Percentiles rank a stretch among this genome's conserved stretches.
Conservation (phyloP, 2,888 invertebrate genomes). For the Aphrophora alni region DNA sequence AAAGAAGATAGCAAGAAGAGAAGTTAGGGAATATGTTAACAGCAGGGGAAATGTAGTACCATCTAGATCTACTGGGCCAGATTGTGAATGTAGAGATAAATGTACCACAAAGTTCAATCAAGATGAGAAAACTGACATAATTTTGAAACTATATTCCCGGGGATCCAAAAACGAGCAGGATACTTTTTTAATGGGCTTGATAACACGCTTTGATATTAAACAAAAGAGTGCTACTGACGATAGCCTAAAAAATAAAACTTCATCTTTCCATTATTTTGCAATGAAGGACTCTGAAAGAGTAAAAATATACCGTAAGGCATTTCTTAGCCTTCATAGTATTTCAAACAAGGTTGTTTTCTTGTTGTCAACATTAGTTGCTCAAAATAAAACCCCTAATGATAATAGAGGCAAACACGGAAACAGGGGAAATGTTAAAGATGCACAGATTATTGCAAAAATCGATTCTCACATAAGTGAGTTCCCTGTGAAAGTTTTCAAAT, state of each 20-base stretch:
- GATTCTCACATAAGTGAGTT: slow-evolving; percentile 41
- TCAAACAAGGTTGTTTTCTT: slow-evolving; percentile 13
- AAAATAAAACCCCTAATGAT: not conserved
- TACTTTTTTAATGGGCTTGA: too few species aligned
- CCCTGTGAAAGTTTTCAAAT: slow-evolving; percentile 37
- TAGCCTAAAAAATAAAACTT: too few species aligned
- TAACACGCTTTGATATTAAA: not conserved
- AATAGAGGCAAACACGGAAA: slow-evolving; percentile 11
- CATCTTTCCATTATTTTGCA: slow-evolving; percentile 16
- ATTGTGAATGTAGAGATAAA: too few species aligned
- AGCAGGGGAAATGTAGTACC: too few species aligned
- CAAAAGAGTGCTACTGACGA: not conserved
- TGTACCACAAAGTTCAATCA: too few species aligned
- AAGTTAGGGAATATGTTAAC: too few species aligned
- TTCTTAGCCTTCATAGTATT: slow-evolving; percentile 14
- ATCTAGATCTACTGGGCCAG: not conserved
- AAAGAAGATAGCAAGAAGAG: not conserved
- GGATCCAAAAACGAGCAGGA: too few species aligned
- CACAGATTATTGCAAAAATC: slow-evolving; percentile 35
- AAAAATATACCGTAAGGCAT: not conserved
- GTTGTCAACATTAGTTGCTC: not conserved
- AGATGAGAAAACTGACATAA: not conserved
- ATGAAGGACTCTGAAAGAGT: not conserved
- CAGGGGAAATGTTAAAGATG: not conserved
- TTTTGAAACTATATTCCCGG: too few species aligned